A percentile compares a stretch with the other conserved stretches of the same genome.
phyloP scores from a whole-genome alignment of 2,888 invertebrate genomes.

The Eugnorisma glareosa region DNA sequence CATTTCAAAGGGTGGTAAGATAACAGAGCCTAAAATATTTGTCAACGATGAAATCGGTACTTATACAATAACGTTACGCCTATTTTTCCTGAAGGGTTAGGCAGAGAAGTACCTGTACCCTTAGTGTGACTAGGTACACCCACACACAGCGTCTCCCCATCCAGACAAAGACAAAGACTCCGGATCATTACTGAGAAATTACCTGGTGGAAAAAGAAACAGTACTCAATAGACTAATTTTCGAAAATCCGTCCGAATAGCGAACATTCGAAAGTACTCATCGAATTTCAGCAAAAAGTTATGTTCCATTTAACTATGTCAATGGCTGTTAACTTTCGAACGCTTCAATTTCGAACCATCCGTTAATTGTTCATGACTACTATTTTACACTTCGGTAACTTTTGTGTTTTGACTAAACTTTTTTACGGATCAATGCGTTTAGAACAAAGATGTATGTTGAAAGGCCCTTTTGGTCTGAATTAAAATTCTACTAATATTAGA shows the following conservation, averaged over 20 bases:
- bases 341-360: slow-evolving; percentile 40
- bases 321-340: slow-evolving; percentile 31
- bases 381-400: slow-evolving; percentile 41
- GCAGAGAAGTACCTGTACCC: background rate
- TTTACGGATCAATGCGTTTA: slow-evolving; percentile 23
- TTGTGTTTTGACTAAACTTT: background rate
- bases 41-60: too few species aligned
- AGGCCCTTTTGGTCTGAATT: background rate
- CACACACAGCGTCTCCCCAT: background rate
- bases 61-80: too few species aligned
- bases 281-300: slow-evolving; percentile 37
- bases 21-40: background rate
- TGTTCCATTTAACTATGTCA: slow-evolving; percentile 36
- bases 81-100: background rate
- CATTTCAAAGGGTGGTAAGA: background rate
- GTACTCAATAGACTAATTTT: background rate
- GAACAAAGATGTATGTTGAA: slow-evolving; percentile 8
- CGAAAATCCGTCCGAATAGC: background rate
- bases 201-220: background rate
- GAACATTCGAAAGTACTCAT: slow-evolving; percentile 24
- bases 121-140: background rate
- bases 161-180: background rate
- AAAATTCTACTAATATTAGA: background rate
- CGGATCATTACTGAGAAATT: background rate
- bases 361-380: slow-evolving; percentile 32